These are phyloP conservation scores for Aurelia sp. DNA, from an alignment of 30 jellyfish, hydroid and myxozoan genomes.

Conservation along the genomic window DNA sequence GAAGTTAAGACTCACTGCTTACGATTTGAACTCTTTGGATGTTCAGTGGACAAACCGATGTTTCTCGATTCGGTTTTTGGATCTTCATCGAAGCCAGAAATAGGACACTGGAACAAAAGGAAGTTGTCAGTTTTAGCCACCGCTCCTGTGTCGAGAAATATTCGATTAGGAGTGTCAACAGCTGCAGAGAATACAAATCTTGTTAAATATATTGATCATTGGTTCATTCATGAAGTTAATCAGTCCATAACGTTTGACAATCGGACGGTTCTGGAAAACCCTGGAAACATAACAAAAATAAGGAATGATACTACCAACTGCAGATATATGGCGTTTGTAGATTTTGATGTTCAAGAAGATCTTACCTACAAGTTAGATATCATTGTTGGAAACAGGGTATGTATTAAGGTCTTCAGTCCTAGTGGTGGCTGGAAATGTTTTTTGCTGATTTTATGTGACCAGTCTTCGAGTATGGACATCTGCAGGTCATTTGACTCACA, in stretches of 20 bases:
- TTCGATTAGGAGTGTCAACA: neutral
- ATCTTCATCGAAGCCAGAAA: neutral
- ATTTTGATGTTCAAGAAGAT: neutral
- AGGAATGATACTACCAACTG: no score
- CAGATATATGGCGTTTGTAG: no score
- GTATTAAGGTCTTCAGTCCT: neutral
- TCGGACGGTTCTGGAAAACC: neutral
- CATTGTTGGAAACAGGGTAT: neutral
- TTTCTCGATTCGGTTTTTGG: neutral
- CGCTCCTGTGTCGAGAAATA: neutral
- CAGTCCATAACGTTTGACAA: neutral
- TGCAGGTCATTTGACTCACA: no score
- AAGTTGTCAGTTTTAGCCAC: neutral
- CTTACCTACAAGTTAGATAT: neutral
- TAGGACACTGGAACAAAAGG: neutral
- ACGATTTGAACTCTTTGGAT: conserved; percentile 56
- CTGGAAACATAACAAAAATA: neutral
- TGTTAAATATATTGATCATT: neutral
- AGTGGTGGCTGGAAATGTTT: no score
- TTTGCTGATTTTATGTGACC: no score
- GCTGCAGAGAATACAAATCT: neutral
- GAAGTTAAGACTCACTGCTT: neutral
- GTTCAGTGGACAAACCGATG: conserved; percentile 8
- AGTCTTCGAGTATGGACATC: no score
- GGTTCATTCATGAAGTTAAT: no score